Evolutionary conservation across 2,888 invertebrate genomes (phyloP).

Genomic region (Tetranychus truncatus): DNA sequence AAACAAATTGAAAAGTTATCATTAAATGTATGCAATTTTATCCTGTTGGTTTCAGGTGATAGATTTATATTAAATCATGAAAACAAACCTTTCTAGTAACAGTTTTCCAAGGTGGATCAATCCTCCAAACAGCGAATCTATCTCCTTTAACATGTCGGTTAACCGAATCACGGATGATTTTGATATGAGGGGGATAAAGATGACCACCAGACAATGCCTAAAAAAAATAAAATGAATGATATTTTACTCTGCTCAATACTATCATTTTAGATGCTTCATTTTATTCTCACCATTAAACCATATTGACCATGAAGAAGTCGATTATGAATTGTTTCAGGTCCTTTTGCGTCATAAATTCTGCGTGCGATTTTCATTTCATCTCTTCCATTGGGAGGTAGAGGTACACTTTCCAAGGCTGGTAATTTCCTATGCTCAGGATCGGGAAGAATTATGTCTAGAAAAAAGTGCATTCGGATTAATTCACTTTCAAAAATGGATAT

Average conservation of each 20-base stretch:
- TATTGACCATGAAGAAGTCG: conserved; percentile 70
- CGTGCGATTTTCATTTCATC: conserved; percentile 19
- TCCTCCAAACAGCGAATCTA: conserved; percentile 86
- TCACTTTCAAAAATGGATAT: not conserved
- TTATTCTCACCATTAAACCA: conserved; percentile 61
- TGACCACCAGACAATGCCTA: conserved; percentile 69
- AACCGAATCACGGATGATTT: conserved; percentile 61
- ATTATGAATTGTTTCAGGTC: conserved; percentile 71
- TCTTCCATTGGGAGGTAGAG: conserved; percentile 21
- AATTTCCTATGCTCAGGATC: conserved; percentile 24
- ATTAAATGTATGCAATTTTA: not conserved
- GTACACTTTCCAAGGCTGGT: conserved; percentile 22
- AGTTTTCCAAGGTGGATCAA: conserved; percentile 90
- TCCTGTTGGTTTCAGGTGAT: not conserved
- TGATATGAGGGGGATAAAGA: conserved; percentile 58
- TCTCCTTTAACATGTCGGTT: conserved; percentile 58
- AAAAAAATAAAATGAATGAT: conserved; percentile 22
- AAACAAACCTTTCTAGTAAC: conserved; percentile 51
- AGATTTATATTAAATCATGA: not conserved
- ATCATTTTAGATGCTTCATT: not conserved
- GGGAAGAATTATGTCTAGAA: not conserved
- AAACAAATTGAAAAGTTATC: not conserved
- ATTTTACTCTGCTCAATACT: no score
- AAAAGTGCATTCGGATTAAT: not conserved
- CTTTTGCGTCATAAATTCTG: conserved; percentile 37